Evolutionary conservation across 1,140 invertebrate genomes (phyloP), one percentile per base, ranked within the genome.

Genomic region (Trigoniulus corallinus): DNA sequence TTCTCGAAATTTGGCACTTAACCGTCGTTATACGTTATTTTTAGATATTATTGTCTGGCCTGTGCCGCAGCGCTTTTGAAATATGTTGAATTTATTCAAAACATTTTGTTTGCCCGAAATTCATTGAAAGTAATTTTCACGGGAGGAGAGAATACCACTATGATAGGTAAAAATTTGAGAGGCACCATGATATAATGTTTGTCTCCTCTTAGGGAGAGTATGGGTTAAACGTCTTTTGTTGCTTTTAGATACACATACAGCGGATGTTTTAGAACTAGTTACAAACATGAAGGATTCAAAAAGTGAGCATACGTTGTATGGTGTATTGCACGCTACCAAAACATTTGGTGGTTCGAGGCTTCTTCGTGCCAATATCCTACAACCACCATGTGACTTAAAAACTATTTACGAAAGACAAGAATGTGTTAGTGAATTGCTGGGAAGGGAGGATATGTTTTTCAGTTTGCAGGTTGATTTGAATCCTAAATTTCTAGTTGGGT

Each of bases 61-160:
- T 78, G 88, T 18, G 76, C 77, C 20, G 75, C 80, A 43, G 88
- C 86, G 2, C 67, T 94, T 1, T 63, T 92, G 1, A 86, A 82
- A 59, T 93, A 91, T 62, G 72, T 88, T 2, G 84, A 89, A 64
- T 77, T 77, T 54, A 76, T 80, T 52, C 79, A 88, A 59, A 82
- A 80, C 57, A 69, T 86, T 20, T 69, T 80, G 15, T 88, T 84
- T 68, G 75, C 78, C 3, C 75, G 78, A 41, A 75, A 79, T 58
- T 84, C 86, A 0, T 65, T 94, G 41, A 83, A 80, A 66, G 73
- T 93, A 43, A 75, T 82, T 53, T 94, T 84, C 66, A 78, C 83
- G 63, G 79, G 77, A 24, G 80, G 83, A 34, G 79, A 88, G 67
- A 78, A 87, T 55, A 80, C 80, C n/a, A 82, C 82, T 59, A 71